Conservation (phyloP, 2,113 vertebrate genomes). For the Nycticorax nycticorax region DNA sequence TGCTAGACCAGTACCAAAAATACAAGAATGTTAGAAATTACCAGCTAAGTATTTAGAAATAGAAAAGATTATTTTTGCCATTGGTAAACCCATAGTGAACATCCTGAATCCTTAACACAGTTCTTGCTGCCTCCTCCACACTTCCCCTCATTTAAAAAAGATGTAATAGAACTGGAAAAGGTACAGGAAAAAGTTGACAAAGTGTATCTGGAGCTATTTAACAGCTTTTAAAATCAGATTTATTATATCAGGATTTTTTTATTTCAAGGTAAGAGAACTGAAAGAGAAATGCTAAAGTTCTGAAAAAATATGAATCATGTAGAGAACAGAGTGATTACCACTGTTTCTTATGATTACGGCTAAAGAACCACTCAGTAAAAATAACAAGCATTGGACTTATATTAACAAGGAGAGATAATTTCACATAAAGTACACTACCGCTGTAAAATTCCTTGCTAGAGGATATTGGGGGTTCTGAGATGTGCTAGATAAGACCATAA, state of each 20-base stretch:
- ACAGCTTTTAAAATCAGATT: not conserved
- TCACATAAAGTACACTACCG: not conserved
- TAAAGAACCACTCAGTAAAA: not conserved
- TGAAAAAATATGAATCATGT: not conserved
- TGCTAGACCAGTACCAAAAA: not conserved
- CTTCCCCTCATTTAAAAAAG: not conserved
- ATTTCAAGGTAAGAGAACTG: not conserved
- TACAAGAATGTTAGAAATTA: not conserved
- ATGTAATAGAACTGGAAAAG: not conserved
- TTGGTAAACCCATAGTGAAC: not conserved
- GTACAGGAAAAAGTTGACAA: not conserved
- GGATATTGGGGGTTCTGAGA: not conserved
- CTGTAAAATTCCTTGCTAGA: not conserved
- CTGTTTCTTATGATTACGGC: not conserved
- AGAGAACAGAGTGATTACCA: not conserved
- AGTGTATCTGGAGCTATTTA: not conserved
- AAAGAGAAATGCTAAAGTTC: not conserved
- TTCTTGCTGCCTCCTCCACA: not conserved
- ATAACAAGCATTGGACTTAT: not conserved
- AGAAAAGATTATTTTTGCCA: not conserved
- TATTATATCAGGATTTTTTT: not conserved
- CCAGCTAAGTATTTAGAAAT: not conserved
- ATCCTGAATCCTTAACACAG: not conserved
- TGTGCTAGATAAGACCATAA: not conserved
- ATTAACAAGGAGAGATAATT: not conserved